These are phyloP conservation scores for Notocelia uddmanniana DNA, from an alignment of 2,888 invertebrate species.

Conservation along the genomic window DNA sequence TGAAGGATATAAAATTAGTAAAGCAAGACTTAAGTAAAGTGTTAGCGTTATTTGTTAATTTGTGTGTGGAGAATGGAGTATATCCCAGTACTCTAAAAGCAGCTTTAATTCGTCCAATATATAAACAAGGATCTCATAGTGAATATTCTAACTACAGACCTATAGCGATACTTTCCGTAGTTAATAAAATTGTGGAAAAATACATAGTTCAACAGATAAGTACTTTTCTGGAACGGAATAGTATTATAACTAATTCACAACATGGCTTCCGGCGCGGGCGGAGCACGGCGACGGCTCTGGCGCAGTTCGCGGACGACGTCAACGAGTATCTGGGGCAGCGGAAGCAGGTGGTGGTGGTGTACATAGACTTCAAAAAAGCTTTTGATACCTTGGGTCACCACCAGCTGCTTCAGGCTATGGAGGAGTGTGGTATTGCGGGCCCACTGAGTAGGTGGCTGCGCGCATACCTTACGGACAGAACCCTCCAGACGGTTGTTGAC, in stretches of 20 bases:
- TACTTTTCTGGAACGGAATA: background rate
- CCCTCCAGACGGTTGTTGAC: background rate
- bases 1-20: too few relatives aligned
- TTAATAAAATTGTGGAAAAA: too few relatives aligned
- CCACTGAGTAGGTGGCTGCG: background rate
- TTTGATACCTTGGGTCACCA: background rate
- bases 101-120: too few relatives aligned
- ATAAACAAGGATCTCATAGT: too few relatives aligned
- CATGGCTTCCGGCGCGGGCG: background rate
- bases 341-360: constrained; percentile 6
- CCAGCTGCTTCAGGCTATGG: too few relatives aligned
- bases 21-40: too few relatives aligned
- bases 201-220: too few relatives aligned
- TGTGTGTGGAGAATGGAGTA: too few relatives aligned
- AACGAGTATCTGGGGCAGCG: background rate
- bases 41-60: too few relatives aligned
- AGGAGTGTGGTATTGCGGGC: background rate
- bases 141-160: too few relatives aligned
- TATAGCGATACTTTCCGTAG: background rate
- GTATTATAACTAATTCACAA: background rate
- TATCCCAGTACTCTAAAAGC: too few relatives aligned
- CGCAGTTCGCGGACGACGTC: background rate
- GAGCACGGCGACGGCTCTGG: constrained; percentile 2
- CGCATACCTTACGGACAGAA: background rate
- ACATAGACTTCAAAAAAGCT: constrained; percentile 2